Evolutionary conservation across 2,797 vertebrate species (phyloP).

Genomic region (Propithecus perrieri): DNA sequence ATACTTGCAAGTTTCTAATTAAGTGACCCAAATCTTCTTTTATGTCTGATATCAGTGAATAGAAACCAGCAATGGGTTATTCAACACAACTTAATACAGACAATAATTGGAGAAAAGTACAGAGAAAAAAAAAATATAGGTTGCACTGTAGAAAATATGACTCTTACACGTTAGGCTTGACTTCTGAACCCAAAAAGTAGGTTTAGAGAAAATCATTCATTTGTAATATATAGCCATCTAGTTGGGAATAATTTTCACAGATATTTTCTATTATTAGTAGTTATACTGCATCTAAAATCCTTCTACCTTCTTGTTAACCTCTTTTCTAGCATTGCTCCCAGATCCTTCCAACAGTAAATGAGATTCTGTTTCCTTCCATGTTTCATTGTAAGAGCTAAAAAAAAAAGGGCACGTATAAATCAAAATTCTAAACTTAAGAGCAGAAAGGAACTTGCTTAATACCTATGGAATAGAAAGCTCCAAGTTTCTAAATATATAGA

Average conservation of each 20-base stretch:
- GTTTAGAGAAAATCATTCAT: not conserved
- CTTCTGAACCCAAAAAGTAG: constrained; percentile 12
- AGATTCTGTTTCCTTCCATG: constrained; percentile 5
- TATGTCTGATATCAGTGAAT: not conserved
- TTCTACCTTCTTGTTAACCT: not conserved
- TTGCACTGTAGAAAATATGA: not conserved
- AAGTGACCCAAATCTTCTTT: not conserved
- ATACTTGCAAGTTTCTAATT: not conserved
- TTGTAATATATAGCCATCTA: not conserved
- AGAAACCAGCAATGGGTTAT: not conserved
- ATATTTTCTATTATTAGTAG: not conserved
- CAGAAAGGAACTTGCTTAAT: not conserved
- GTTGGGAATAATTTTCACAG: not conserved
- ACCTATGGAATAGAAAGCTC: not conserved
- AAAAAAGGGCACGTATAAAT: not conserved
- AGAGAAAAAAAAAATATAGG: not conserved
- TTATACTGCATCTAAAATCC: not conserved
- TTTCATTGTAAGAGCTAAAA: not conserved
- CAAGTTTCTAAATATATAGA: not conserved
- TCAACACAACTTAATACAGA: not conserved
- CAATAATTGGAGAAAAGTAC: not conserved
- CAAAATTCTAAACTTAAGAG: constrained; percentile 12
- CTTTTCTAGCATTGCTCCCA: not conserved
- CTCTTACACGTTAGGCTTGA: not conserved
- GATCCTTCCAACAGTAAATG: not conserved